Conservation (phyloP, 2,888 invertebrate genomes). For the Ferrisia virgata region DNA sequence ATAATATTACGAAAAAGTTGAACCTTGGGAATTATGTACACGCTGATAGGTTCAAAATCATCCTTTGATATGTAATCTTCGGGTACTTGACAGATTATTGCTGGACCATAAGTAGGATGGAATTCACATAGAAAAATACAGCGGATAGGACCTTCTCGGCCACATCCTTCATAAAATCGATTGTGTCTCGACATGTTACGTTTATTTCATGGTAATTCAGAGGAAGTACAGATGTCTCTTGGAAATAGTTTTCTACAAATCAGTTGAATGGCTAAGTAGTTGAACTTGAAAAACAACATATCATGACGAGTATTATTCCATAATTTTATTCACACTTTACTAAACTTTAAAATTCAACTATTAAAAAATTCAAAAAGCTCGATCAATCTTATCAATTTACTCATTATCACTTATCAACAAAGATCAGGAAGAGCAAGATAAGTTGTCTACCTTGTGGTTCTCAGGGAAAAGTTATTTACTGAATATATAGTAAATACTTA, state of each 20-base stretch:
- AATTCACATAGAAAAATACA: slow-evolving; percentile 80
- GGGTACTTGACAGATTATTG: slow-evolving; percentile 77
- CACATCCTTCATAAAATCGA: slow-evolving; percentile 60
- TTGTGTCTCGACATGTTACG: neutral
- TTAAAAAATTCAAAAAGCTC: no score
- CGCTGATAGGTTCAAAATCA: slow-evolving; percentile 87
- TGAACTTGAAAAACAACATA: no score
- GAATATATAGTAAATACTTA: no score
- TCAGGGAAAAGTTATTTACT: no score
- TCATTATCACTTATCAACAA: no score
- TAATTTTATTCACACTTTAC: no score
- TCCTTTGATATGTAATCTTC: slow-evolving; percentile 89
- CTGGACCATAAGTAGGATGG: slow-evolving; percentile 74
- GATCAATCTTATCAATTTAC: no score
- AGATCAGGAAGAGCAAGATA: no score
- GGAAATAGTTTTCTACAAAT: neutral
- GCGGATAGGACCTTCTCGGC: slow-evolving; percentile 71
- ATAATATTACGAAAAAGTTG: slow-evolving; percentile 85
- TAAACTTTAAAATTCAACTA: no score
- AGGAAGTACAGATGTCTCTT: neutral
- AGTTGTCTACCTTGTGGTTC: no score
- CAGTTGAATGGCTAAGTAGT: neutral
- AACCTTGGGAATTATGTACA: slow-evolving; percentile 92
- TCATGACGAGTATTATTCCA: neutral
- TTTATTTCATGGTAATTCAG: neutral